Conservation (phyloP, 2,888 invertebrate genomes). For the Allacma fusca region DNA sequence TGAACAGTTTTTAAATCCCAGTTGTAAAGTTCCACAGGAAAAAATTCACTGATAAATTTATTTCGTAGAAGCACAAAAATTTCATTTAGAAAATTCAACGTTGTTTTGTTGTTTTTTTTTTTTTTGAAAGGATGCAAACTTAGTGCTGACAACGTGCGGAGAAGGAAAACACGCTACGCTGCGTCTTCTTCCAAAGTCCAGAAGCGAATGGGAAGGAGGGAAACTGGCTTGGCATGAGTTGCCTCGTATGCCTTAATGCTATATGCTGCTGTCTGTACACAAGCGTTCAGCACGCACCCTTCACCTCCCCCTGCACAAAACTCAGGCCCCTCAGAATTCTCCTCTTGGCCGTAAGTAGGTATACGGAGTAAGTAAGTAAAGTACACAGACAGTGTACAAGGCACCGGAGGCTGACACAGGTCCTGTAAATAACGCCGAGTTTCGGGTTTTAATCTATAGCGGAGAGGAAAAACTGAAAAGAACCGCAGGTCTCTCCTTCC, state of each 20-base stretch:
- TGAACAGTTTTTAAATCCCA: too few species aligned
- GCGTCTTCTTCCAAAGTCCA: conserved; percentile 17
- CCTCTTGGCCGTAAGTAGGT: background rate
- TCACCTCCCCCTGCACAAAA: background rate
- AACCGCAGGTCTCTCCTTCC: too few species aligned
- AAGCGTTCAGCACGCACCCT: background rate
- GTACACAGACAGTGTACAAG: background rate
- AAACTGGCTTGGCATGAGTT: background rate
- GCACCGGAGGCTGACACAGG: too few species aligned
- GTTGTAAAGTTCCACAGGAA: too few species aligned
- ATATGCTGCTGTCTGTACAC: too few species aligned
- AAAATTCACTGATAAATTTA: too few species aligned
- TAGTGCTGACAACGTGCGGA: background rate
- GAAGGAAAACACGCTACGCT: background rate
- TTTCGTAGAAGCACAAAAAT: too few species aligned
- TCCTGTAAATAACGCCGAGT: too few species aligned
- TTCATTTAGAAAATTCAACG: too few species aligned
- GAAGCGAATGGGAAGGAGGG: conserved; percentile 18
- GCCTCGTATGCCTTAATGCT: background rate
- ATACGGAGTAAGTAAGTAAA: background rate
- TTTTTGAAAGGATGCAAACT: background rate
- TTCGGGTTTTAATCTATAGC: too few species aligned
- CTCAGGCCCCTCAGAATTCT: background rate
- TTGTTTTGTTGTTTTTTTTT: background rate
- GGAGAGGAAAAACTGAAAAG: conserved; percentile 6